Conservation (phyloP, 1,140 invertebrate species). For the Adoxophyes honmai region DNA sequence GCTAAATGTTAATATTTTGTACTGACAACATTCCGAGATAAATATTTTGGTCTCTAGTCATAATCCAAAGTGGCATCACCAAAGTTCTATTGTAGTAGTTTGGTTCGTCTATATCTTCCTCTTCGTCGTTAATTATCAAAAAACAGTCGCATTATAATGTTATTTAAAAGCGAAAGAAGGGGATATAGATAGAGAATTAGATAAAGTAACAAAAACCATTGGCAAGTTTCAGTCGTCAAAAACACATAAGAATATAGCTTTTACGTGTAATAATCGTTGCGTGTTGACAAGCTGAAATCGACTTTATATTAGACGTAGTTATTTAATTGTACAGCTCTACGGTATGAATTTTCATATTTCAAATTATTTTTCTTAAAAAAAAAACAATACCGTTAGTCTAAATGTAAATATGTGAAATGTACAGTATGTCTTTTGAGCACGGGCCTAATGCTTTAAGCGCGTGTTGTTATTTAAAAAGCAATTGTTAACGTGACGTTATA, state of each 20-base stretch:
- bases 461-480: background rate
- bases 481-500: background rate
- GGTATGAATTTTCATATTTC: slow-evolving; percentile 40
- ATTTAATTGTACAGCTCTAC: slow-evolving; percentile 41
- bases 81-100: slow-evolving; percentile 6
- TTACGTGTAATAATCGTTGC: slow-evolving; percentile 23
- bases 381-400: slow-evolving; percentile 27
- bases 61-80: slow-evolving; percentile 25
- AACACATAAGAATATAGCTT: slow-evolving; percentile 28
- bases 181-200: too few species aligned
- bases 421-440: slow-evolving; percentile 18
- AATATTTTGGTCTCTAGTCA: slow-evolving; percentile 27
- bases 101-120: too few species aligned
- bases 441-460: slow-evolving; percentile 21
- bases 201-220: too few species aligned
- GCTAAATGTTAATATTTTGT: background rate
- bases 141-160: too few species aligned
- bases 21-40: background rate
- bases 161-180: too few species aligned
- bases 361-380: slow-evolving; percentile 48
- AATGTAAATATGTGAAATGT: slow-evolving; percentile 33
- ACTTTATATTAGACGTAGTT: slow-evolving; percentile 26
- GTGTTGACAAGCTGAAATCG: slow-evolving; percentile 20
- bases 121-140: too few species aligned
- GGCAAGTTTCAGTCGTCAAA: too few species aligned